These are phyloP conservation scores for Drosophila buzzatii DNA, from an alignment of 2,888 invertebrate species.

Conservation along the genomic window DNA sequence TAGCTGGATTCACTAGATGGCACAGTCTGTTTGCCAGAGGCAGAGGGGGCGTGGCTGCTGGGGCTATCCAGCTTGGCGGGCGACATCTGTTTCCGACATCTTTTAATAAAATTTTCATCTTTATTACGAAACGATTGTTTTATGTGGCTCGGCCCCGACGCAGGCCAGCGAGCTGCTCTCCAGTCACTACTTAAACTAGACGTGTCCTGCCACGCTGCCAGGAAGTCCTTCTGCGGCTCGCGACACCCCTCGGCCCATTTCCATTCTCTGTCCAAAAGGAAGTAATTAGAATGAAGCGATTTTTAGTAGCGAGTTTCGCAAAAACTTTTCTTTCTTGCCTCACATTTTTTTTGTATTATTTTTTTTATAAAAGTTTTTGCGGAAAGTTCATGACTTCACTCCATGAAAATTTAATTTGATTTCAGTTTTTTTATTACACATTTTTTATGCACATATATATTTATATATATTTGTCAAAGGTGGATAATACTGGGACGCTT, in stretches of 20 bases:
- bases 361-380: constrained; percentile 42
- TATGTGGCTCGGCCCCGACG: constrained; percentile 73
- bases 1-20: constrained; percentile 15
- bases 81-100: constrained; percentile 86
- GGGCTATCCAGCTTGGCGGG: constrained; percentile 55
- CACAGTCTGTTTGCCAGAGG: constrained; percentile 17
- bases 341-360: not conserved
- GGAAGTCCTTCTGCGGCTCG: constrained; percentile 76
- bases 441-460: not conserved
- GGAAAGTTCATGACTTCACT: constrained; percentile 54
- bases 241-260: constrained; percentile 8
- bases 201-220: constrained; percentile 57
- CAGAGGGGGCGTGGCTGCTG: constrained; percentile 23
- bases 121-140: constrained; percentile 86
- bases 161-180: constrained; percentile 14
- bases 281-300: constrained; percentile 83
- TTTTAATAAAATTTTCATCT: constrained; percentile 86
- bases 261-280: constrained; percentile 60
- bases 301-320: constrained; percentile 64
- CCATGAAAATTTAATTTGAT: constrained; percentile 55
- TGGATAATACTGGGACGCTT: constrained; percentile 64
- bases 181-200: constrained; percentile 63
- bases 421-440: constrained; percentile 45
- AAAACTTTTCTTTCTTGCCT: constrained; percentile 33
- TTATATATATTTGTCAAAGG: constrained; percentile 36